Percentiles rank a stretch among this genome's conserved stretches.
phyloP scores from a whole-genome alignment of 2,113 vertebrate species.

The Eubucco bourcierii region DNA sequence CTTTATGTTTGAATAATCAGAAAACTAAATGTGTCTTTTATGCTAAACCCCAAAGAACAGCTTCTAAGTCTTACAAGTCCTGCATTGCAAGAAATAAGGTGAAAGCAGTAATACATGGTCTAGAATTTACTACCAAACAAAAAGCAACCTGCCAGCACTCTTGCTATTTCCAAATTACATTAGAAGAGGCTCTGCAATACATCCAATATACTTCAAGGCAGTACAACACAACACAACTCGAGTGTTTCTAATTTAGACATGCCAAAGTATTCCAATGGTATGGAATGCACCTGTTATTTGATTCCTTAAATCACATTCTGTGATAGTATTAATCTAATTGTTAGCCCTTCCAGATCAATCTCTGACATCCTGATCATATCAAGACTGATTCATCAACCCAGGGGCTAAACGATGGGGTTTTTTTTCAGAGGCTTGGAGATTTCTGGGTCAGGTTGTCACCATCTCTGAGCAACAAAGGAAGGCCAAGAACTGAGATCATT shows the following conservation, averaged over 20 bases:
- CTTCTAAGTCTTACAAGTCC: not conserved
- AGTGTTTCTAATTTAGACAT: not conserved
- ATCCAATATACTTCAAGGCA: not conserved
- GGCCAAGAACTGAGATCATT: not conserved
- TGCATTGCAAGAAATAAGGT: not conserved
- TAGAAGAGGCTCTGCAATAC: not conserved
- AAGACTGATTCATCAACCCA: not conserved
- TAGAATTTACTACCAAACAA: not conserved
- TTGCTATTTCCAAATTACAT: not conserved
- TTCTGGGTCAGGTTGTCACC: not conserved
- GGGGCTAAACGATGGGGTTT: not conserved
- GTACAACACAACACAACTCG: not conserved
- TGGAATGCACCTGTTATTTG: not conserved
- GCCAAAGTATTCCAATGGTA: not conserved
- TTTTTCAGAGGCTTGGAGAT: not conserved
- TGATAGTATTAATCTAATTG: not conserved
- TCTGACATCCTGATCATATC: not conserved
- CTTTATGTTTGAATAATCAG: not conserved
- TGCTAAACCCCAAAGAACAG: not conserved
- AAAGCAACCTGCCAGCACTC: not conserved
- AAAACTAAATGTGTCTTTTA: not conserved
- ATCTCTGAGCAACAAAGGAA: not conserved
- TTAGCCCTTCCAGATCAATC: not conserved
- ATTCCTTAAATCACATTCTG: not conserved
- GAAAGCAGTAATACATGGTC: not conserved